Base-by-base conservation (phyloP, 2,113 vertebrate genomes). In the Channa maculata region DNA sequence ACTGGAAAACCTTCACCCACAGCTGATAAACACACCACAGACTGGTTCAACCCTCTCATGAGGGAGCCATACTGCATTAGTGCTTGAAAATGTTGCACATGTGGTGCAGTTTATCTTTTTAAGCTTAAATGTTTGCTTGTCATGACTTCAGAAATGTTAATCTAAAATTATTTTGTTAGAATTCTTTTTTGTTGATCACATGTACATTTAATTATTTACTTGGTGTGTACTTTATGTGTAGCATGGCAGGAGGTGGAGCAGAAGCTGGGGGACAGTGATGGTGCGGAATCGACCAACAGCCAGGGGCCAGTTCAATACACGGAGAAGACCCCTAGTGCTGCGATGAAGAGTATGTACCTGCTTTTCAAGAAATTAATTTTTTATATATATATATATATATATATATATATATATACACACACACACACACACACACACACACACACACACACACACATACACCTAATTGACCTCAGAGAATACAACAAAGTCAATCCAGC, bases 191-290 rank as follows among this genome's bases (percentile, higher is more conserved):
- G 24, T 24, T 24, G 24, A 24, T 24, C 24, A 24, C 24, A 24
- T 24, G 24, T 24, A 24, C 24, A 24, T 24, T 24, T 24, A 24
- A 24, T 24, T 24, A 24, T 24, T 24, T 24, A 24, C 24, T 24
- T 24, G 24, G 1, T 24, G 1, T 24, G 24, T 24, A 24, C 24
- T 3, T 24, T 71, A 36, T 44, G 51, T 67, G 44, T 88, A 99
- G 98, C 96, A 53, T 99, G 98, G 98, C 97, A 97, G 89, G 95
- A 97, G 81, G 96, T 99, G 80, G 95, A 97, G 82, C 96, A 95
- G 91, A 94, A 96, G 88, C 89, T 98, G 66, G 91, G 79, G 44
- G 84, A 88, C 39, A 72, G 55, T 6, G 70, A 84, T 55, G 70
- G 89, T 8, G 63, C 90, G 57, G 80, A 88, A 0, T 86, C 91